These are phyloP conservation scores for Nibea coibor DNA, from an alignment of 2,113 vertebrate genomes.

Conservation along the genomic window DNA sequence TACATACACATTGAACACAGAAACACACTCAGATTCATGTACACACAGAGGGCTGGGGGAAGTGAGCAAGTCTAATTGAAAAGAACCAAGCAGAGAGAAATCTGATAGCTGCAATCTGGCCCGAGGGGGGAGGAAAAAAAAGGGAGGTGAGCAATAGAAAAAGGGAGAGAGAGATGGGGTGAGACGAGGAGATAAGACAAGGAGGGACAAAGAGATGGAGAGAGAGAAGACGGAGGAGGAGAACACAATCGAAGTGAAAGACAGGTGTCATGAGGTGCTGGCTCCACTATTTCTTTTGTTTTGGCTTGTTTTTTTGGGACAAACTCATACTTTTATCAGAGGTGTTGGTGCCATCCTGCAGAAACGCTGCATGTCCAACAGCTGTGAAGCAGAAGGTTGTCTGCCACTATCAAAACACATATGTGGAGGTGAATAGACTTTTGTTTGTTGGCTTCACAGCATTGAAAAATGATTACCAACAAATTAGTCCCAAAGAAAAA, in stretches of 20 bases:
- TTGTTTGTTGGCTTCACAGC: background rate
- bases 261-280: background rate
- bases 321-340: background rate
- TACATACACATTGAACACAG: constrained; percentile 33
- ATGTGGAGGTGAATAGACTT: background rate
- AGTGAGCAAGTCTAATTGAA: constrained; percentile 76
- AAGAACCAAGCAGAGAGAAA: constrained; percentile 78
- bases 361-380: background rate
- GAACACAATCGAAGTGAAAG: background rate
- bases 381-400: background rate
- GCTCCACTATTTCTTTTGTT: background rate
- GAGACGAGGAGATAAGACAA: background rate
- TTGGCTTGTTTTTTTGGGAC: background rate
- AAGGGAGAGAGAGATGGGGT: constrained; percentile 4
- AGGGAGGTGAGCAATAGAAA: background rate
- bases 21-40: constrained; percentile 13
- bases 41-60: constrained; percentile 45
- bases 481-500: background rate
- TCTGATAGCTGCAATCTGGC: constrained; percentile 73
- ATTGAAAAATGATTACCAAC: background rate
- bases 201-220: background rate
- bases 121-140: constrained; percentile 49
- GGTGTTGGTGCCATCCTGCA: background rate
- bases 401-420: background rate
- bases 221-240: background rate